Base-by-base conservation (phyloP, 2,797 vertebrate species). In the Ptychobarbus kaznakovi region DNA sequence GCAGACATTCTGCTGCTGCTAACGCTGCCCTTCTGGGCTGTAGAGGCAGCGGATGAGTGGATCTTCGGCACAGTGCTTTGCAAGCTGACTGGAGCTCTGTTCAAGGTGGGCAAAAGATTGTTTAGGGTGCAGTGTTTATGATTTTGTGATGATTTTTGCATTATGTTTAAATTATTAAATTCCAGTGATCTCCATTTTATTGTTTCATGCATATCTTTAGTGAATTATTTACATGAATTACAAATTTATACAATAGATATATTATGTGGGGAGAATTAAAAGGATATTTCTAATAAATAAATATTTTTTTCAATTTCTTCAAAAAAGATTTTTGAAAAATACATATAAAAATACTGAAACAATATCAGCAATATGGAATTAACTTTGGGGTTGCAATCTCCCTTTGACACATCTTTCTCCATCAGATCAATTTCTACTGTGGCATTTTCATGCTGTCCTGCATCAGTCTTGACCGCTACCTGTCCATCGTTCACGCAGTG, bases 391-490 rank as follows among this genome's bases (percentile, higher is more conserved):
- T 46, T 40, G 28, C 56, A 28, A 7, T 65, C 63, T n/a, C 20
- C 38, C 25, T 38, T n/a, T 66, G 70, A 20, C 56, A 40, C 6
- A 16, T 32, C 77, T 86, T 87, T 32, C 61, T 15, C 38, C 51
- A 25, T 32, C 87, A 97, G 94, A 89, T 99, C 87, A 99, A 97
- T 91, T 97, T 99, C 93, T 98, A 97, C 94, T 97, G 97, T 93
- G 97, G 96, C 6, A 98, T 97, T 92, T 96, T 98, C 81, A 95
- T 99, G 80, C 94, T 99, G 88, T 96, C 95, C 38, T 97, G 97
- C 92, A 97, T 99, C 1, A 98, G 97, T 0, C 92, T 98, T 72
- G 98, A 99, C 87, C 97, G 98, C 58, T 99, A 98, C 94, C 87
- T 96, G 89, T 98, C 97, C 86, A 97, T 99, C 0, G 96, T 99